Conservation (phyloP, 2,797 vertebrate species). For the Chrosomus eos region DNA sequence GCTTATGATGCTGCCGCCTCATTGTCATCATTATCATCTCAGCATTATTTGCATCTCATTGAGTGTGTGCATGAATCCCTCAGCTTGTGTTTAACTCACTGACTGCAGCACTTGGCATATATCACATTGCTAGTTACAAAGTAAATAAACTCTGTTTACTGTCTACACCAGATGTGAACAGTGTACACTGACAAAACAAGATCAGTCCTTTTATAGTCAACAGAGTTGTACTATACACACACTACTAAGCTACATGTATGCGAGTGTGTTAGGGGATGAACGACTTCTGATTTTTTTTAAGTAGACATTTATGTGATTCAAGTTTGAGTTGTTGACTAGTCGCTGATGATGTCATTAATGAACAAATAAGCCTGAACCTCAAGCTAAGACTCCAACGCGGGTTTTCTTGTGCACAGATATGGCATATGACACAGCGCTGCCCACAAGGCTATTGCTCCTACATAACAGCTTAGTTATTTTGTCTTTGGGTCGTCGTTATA, state of each 20-base stretch:
- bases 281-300: too few species aligned
- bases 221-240: not conserved
- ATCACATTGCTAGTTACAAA: not conserved
- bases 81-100: slow-evolving; percentile 13
- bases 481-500: too few species aligned
- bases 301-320: too few species aligned
- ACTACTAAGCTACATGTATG: not conserved
- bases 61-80: slow-evolving; percentile 35
- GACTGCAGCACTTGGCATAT: not conserved
- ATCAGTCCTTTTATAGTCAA: not conserved
- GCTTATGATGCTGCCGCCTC: not conserved
- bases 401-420: too few species aligned
- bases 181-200: not conserved
- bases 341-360: too few species aligned
- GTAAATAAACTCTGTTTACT: not conserved
- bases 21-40: slow-evolving; percentile 5
- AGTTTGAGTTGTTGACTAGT: too few species aligned
- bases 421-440: too few species aligned
- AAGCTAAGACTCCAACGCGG: too few species aligned
- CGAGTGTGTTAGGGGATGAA: too few species aligned
- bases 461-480: too few species aligned
- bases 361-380: too few species aligned
- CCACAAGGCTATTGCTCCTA: too few species aligned
- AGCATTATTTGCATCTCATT: not conserved
- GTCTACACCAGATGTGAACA: not conserved